These are phyloP conservation scores for Mormyrops attenuatus DNA, from an alignment of 2,797 vertebrate genomes.

Conservation along the genomic window DNA sequence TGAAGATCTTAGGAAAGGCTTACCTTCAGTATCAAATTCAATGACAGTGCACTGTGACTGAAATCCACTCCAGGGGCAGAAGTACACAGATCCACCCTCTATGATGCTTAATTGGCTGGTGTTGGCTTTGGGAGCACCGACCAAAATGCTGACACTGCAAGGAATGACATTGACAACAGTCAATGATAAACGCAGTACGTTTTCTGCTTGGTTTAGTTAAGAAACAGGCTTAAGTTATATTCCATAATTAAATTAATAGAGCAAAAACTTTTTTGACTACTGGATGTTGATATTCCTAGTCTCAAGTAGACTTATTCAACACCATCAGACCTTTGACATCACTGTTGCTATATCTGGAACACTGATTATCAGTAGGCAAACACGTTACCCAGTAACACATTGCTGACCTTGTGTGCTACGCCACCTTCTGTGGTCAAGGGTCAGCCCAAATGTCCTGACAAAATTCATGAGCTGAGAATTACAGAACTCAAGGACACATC, in stretches of 20 bases:
- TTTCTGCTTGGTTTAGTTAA: not conserved
- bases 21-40: constrained; percentile 76
- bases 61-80: constrained; percentile 75
- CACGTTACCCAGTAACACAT: not conserved
- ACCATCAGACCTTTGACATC: not conserved
- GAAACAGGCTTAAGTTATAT: not conserved
- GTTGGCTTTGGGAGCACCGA: constrained; percentile 86
- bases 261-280: not conserved
- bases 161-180: not conserved
- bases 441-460: not conserved
- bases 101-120: constrained; percentile 68
- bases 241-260: too few species aligned
- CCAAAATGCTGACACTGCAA: constrained; percentile 73
- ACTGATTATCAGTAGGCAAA: not conserved
- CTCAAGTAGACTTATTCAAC: not conserved
- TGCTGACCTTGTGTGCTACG: not conserved
- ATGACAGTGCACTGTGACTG: constrained; percentile 59
- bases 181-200: not conserved
- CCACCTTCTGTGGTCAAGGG: not conserved
- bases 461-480: not conserved
- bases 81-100: constrained; percentile 81
- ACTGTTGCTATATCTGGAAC: not conserved
- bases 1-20: constrained; percentile 23
- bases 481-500: not conserved
- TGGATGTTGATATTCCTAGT: not conserved